phyloP scores from a whole-genome alignment of 2,888 invertebrate genomes.

The Dorcus hopei region DNA sequence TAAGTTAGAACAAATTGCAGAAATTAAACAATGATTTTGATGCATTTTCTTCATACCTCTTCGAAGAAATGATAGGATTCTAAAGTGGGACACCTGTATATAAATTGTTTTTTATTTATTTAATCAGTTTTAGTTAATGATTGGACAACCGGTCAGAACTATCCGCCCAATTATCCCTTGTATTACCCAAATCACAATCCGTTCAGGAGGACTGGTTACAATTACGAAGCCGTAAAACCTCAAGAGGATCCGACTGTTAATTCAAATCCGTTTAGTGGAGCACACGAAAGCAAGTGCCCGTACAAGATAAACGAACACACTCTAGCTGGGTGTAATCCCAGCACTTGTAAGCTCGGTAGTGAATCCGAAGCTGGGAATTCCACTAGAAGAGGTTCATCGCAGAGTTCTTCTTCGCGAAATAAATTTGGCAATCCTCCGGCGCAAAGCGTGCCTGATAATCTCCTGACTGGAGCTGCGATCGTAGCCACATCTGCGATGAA shows the following conservation, averaged over 20 bases:
- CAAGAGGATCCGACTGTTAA: neutral
- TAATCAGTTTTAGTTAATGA: slow-evolving; percentile 9
- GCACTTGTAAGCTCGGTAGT: neutral
- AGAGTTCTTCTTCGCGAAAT: neutral
- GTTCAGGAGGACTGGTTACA: neutral
- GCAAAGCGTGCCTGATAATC: slow-evolving; percentile 43
- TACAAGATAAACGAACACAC: neutral
- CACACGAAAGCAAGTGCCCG: neutral
- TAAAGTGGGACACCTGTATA: neutral
- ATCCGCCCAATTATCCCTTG: neutral
- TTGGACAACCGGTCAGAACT: slow-evolving; percentile 10
- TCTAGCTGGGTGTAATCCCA: neutral
- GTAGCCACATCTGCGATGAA: slow-evolving; percentile 49
- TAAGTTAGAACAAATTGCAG: no score
- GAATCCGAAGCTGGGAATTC: neutral
- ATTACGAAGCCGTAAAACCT: neutral
- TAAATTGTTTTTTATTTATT: neutral
- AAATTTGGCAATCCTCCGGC: slow-evolving; percentile 4
- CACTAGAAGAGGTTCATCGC: neutral
- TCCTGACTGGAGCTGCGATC: slow-evolving; percentile 48
- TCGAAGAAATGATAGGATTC: no score
- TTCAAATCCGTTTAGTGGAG: neutral
- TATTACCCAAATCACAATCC: no score
- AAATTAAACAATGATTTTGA: no score
- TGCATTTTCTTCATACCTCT: no score